Percentiles rank a stretch among this genome's conserved stretches.
phyloP scores from a whole-genome alignment of 2,797 vertebrate species.

The Paramormyrops hopkinsi region DNA sequence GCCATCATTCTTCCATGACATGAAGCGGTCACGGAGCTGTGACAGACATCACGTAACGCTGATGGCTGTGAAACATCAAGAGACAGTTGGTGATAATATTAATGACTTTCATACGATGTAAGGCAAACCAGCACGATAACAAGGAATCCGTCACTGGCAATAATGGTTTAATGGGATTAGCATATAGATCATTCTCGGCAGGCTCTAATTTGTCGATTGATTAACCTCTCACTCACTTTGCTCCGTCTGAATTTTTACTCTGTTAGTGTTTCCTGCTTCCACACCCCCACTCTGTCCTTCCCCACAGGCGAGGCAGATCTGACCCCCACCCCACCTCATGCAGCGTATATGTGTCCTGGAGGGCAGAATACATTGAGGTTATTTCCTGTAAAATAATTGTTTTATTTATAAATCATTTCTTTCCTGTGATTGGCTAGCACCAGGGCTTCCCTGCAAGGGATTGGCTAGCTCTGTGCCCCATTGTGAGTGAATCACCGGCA shows the following conservation, averaged over 20 bases:
- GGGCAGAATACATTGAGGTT: background rate
- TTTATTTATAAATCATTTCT: background rate
- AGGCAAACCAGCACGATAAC: background rate
- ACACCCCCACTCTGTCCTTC: background rate
- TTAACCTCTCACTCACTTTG: background rate
- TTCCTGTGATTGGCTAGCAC: background rate
- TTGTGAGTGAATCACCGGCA: background rate
- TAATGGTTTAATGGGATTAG: background rate
- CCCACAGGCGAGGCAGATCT: no score
- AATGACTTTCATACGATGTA: background rate
- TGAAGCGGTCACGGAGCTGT: background rate
- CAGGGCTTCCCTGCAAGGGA: background rate
- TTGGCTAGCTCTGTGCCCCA: background rate
- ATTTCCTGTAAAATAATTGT: background rate
- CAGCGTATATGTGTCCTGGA: background rate
- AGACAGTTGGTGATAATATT: background rate
- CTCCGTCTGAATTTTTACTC: background rate
- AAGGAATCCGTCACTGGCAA: background rate
- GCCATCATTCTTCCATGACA: background rate
- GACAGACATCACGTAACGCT: background rate
- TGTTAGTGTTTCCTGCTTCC: background rate
- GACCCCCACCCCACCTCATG: background rate
- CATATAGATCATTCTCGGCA: background rate
- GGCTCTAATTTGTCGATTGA: background rate
- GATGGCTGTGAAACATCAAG: background rate